These are phyloP conservation scores for Bombus difficillimus DNA, from an alignment of 1,140 invertebrate genomes.

Conservation along the genomic window DNA sequence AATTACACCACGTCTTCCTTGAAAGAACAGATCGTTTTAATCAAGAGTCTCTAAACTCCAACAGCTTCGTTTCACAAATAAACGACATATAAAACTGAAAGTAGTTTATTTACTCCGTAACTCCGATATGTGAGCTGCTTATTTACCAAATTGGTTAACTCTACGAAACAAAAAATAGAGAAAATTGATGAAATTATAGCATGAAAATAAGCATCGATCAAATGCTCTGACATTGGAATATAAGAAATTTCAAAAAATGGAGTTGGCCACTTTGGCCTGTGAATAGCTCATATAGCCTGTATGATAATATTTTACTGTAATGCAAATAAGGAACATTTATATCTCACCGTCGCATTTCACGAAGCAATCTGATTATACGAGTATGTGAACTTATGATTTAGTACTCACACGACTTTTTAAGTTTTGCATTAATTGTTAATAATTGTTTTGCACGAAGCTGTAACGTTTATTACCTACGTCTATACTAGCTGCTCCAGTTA, in stretches of 20 bases:
- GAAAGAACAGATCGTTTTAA: neutral
- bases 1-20: neutral
- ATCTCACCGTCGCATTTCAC: neutral
- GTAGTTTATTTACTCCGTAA: neutral
- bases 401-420: no score
- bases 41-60: neutral
- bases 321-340: neutral
- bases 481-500: neutral
- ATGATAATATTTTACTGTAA: neutral
- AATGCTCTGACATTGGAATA: no score
- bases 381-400: neutral
- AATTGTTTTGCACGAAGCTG: neutral
- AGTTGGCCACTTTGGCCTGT: no score
- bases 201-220: no score
- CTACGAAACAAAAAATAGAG: no score
- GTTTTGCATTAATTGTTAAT: neutral
- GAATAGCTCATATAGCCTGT: no score
- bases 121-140: no score
- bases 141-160: no score
- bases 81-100: neutral
- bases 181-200: no score
- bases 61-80: neutral
- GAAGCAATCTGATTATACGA: neutral
- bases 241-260: no score
- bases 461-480: no score